phyloP scores from a whole-genome alignment of 2,888 invertebrate species.

The Oligia strigilis region DNA sequence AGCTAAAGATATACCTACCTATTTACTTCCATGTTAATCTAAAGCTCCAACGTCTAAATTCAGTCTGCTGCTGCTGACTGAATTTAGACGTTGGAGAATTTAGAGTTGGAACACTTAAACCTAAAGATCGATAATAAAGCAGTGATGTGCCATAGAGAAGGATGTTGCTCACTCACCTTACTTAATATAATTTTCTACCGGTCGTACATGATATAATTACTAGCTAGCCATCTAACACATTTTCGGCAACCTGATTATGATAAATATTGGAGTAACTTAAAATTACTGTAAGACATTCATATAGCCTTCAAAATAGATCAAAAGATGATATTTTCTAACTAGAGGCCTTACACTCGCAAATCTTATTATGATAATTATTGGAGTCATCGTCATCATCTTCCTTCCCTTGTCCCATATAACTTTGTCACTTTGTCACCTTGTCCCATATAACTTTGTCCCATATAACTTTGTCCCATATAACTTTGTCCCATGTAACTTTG shows the following conservation, averaged over 20 bases:
- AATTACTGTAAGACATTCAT: background rate
- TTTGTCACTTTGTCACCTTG: too few species aligned
- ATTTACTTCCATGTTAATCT: background rate
- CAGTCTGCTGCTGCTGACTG: background rate
- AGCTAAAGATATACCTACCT: background rate
- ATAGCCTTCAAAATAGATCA: background rate
- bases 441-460: too few species aligned
- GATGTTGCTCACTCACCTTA: slow-evolving; percentile 16
- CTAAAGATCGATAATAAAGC: background rate
- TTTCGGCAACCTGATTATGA: background rate
- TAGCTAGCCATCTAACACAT: background rate
- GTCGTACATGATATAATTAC: background rate
- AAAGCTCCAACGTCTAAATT: background rate
- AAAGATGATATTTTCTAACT: background rate
- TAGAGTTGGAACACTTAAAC: background rate
- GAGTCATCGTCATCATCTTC: background rate
- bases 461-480: too few species aligned
- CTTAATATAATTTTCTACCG: slow-evolving; percentile 27
- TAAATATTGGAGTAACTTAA: background rate
- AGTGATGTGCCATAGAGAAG: background rate
- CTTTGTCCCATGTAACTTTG: background rate
- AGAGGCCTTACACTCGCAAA: background rate
- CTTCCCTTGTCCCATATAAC: background rate
- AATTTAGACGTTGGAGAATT: too few species aligned
- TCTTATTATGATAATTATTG: background rate